Evolutionary conservation across 2,888 invertebrate genomes (phyloP), one percentile per base, ranked within the genome.

Genomic region (Lycocerus yunnanus): DNA sequence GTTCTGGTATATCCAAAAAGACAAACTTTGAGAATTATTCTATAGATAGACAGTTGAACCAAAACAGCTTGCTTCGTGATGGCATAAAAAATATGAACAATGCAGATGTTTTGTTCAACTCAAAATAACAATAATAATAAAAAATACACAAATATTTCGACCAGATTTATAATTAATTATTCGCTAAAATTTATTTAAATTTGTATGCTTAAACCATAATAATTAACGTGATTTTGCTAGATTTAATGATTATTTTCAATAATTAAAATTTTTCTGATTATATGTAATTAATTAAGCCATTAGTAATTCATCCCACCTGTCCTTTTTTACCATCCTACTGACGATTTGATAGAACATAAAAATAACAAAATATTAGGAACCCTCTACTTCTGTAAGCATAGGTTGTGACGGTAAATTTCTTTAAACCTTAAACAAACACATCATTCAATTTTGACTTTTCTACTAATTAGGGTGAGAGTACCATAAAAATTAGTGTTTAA

Each of bases 391-490:
- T 43, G 43, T 43, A 43, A 43, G n/a, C n/a, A n/a, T n/a, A 43
- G 27, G 43, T 43, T 43, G 43, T 6, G 43, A 43, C n/a, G n/a
- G 43, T 5, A n/a, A 4, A n/a, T 43, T 43, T 43, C n/a, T 6
- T 43, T 43, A 43, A 43, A 43, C 43, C n/a, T 43, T 43, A 43
- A 43, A 43, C 43, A 43, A 43, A 43, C 43, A 43, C 43, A 43
- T 43, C 43, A 43, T 43, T 43, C 43, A n/a, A 20, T 63, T 63
- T 63, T 18, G 61, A 63, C 61, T 63, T 18, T 63, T 18, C 9
- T 63, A 63, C 61, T 63, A 63, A 63, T 63, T 63, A 20, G 61
- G 61, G 61, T 18, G 20, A 63, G 61, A 63, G 61, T 18, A 63
- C 61, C 61, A 20, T 18, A 18, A 15, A 63, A 18, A 63, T 63